Evolutionary conservation across 2,888 invertebrate genomes (phyloP).

Genomic region (Hydraecia micacea): DNA sequence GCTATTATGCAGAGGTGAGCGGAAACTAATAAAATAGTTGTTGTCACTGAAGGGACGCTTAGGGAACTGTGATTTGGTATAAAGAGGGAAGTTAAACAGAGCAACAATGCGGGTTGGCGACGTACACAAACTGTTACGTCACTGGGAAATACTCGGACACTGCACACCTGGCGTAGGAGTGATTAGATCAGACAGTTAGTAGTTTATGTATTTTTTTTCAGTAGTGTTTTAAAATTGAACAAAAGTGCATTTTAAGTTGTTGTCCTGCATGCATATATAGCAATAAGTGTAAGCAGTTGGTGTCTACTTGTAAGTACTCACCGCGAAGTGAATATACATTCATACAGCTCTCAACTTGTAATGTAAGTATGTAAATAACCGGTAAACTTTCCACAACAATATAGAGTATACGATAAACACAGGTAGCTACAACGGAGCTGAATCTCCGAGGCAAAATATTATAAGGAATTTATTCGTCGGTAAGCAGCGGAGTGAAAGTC

Average conservation of each 20-base stretch:
- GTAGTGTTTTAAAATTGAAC: background rate
- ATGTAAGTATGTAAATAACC: background rate
- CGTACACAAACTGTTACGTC: slow-evolving; percentile 2
- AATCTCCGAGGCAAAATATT: slow-evolving; percentile 8
- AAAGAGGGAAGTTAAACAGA: slow-evolving; percentile 42
- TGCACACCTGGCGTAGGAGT: background rate
- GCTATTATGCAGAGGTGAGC: slow-evolving; percentile 60
- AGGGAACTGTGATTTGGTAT: slow-evolving; percentile 34
- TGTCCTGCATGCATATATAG: no score
- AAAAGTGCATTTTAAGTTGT: background rate
- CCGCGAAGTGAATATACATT: background rate
- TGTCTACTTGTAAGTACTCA: background rate
- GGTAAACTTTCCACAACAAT: background rate
- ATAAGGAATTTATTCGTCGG: slow-evolving; percentile 24
- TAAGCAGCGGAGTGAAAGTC: slow-evolving; percentile 29
- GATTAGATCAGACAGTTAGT: background rate
- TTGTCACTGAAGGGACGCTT: slow-evolving; percentile 33
- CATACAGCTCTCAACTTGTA: background rate
- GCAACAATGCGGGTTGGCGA: slow-evolving; percentile 12
- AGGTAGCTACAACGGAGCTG: slow-evolving; percentile 20
- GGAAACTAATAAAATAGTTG: slow-evolving; percentile 64
- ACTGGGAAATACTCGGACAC: slow-evolving; percentile 1
- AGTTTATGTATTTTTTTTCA: background rate
- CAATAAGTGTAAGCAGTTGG: background rate
- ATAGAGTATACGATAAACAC: background rate